Evolutionary conservation across 1,140 invertebrate species (phyloP), one percentile per base, ranked within the genome.

Genomic region (Panagrolaimus sp.): DNA sequence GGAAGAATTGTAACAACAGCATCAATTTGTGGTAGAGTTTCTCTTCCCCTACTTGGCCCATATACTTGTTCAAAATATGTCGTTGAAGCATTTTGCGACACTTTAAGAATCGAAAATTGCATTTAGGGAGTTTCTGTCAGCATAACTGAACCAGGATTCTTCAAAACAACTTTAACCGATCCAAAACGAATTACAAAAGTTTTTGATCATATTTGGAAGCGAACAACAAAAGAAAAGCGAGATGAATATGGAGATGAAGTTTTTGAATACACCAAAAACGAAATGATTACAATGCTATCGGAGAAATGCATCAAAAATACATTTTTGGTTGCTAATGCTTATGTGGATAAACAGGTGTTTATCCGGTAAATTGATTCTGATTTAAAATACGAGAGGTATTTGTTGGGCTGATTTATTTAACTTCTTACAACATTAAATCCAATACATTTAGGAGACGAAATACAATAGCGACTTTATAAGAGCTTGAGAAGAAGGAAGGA

Each of bases 101-200:
- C n/a, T 3, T 11, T 66, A 3, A 11, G 65, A 27, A n/a, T 25
- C n/a, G 65, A 66, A 31, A 25, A 31, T 16, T 9, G 11, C 11
- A 42, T 27, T 31, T 66, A 25, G 25, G 65, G 42, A 16, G 16
- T 66, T 20, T 16, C 9, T 20, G 65, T 66, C 0, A 46, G 42
- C 45, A 66, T 66, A 14, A 8, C 62, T 14, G 65, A 66, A 16
- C 65, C 65, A 7, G 65, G 65, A 9, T 44, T 47, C 20, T 66
- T 66, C 65, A 66, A 48, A 31, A 66, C 65, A 4, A 38, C 66
- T 1, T 16, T 67, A 5, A 45, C 27, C 16, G 38, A 63, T 16
- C 14, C n/a, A 16, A 16, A 63, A 63, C 47, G 51, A 62, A 46
- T 67, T 25, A 3, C 25, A 25, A 23, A n/a, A 8, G 46, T 47